These are phyloP conservation scores for Pollenia labialis DNA, from an alignment of 2,888 invertebrate species.

Conservation along the genomic window DNA sequence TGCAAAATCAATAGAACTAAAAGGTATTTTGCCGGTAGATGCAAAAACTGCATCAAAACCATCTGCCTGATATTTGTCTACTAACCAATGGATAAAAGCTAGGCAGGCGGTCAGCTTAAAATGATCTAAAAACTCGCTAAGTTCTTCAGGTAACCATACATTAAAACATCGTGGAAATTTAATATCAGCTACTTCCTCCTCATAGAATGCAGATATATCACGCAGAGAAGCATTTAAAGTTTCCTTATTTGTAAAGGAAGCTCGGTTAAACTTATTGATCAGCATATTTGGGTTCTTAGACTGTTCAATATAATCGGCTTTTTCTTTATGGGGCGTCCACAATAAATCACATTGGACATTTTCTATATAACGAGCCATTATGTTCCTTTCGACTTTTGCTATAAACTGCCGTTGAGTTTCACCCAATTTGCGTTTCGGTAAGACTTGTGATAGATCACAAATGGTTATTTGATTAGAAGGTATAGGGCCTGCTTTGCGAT, in stretches of 20 bases:
- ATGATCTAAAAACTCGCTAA: constrained; percentile 93
- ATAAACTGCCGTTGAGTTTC: constrained; percentile 85
- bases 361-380: constrained; percentile 90
- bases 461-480: constrained; percentile 80
- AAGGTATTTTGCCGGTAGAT: constrained; percentile 88
- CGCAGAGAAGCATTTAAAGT: constrained; percentile 91
- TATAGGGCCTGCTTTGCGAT: constrained; percentile 80
- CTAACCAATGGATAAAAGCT: constrained; percentile 91
- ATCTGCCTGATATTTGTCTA: constrained; percentile 85
- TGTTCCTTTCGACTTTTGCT: constrained; percentile 88
- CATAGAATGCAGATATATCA: constrained; percentile 94
- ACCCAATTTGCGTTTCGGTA: constrained; percentile 82
- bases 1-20: constrained; percentile 92
- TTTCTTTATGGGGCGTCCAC: constrained; percentile 95
- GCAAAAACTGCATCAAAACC: constrained; percentile 86
- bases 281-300: constrained; percentile 87
- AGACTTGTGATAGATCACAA: constrained; percentile 82
- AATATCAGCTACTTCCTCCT: constrained; percentile 91
- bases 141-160: constrained; percentile 92
- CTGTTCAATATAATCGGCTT: constrained; percentile 84
- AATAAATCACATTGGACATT: constrained; percentile 93
- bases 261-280: constrained; percentile 92
- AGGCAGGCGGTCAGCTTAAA: constrained; percentile 95
- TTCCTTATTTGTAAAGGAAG: constrained; percentile 96
- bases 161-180: constrained; percentile 95